Percentiles rank a stretch among this genome's conserved stretches.
Evolutionary conservation across 2,113 vertebrate species (phyloP).

Genomic region (Junco hyemalis): DNA sequence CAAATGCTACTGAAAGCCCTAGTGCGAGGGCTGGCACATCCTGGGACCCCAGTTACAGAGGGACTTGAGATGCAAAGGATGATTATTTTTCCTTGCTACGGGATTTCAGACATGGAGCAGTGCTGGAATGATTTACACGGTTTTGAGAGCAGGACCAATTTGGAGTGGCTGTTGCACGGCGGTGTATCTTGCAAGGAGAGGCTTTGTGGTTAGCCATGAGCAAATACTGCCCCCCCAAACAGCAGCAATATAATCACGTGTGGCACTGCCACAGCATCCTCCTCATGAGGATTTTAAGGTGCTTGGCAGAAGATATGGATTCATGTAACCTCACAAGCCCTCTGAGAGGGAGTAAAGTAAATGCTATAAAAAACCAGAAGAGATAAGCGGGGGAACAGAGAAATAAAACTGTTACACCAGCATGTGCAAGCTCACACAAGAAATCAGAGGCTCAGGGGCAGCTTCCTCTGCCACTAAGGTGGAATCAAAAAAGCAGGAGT

Average conservation of each 20-base stretch:
- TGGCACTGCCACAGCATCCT: neutral
- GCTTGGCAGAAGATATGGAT: neutral
- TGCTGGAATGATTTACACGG: neutral
- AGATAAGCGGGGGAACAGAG: neutral
- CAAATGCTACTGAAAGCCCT: neutral
- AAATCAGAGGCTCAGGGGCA: neutral
- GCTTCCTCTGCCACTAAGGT: neutral
- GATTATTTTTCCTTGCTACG: neutral
- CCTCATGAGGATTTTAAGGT: neutral
- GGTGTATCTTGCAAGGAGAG: neutral
- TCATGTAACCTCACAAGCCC: neutral
- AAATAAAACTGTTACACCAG: neutral
- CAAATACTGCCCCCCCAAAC: neutral
- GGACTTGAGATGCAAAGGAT: neutral
- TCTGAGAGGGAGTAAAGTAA: neutral
- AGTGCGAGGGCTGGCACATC: neutral
- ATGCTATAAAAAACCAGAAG: neutral
- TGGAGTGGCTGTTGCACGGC: accelerated
- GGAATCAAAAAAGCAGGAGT: neutral
- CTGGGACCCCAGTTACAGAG: neutral
- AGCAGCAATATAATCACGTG: neutral
- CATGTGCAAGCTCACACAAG: neutral
- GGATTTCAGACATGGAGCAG: neutral
- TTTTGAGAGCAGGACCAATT: neutral
- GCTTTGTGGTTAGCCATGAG: neutral